A percentile compares a stretch with the other conserved stretches of the same genome.
Conservation (phyloP, 64 coral and sea anemone species). For the Actinia tenebrosa region DNA sequence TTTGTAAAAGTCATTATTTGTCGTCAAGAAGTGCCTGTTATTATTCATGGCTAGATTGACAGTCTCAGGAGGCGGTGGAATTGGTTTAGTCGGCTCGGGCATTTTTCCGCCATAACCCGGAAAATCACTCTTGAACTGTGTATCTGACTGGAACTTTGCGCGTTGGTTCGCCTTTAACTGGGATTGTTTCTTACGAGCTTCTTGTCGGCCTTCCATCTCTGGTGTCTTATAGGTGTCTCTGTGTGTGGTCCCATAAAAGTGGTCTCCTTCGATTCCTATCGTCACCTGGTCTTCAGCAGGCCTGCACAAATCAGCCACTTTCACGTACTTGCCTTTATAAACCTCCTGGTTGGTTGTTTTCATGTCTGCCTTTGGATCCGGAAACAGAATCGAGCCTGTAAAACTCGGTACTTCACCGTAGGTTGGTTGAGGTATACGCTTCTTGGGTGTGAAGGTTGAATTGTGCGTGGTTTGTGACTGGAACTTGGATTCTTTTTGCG, state of each 20-base stretch:
- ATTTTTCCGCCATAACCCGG: constrained; percentile 83
- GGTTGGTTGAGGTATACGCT: constrained; percentile 43
- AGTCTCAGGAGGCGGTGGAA: constrained; percentile 79
- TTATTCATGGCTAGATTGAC: constrained; percentile 84
- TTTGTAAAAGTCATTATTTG: constrained; percentile 78
- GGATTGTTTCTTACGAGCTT: constrained; percentile 43
- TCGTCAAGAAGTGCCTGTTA: constrained; percentile 69
- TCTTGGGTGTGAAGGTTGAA: constrained; percentile 66
- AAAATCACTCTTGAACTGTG: constrained; percentile 91
- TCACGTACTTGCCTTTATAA: constrained; percentile 84
- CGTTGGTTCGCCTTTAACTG: constrained; percentile 55
- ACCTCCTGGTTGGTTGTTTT: constrained; percentile 92
- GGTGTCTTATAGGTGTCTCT: constrained; percentile 66
- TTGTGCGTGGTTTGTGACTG: constrained; percentile 82
- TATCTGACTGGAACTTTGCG: constrained; percentile 77
- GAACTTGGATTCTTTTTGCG: constrained; percentile 59
- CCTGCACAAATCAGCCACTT: constrained; percentile 41
- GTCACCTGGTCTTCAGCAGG: constrained; percentile 49
- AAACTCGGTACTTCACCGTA: constrained; percentile 81
- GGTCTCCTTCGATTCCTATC: constrained; percentile 86
- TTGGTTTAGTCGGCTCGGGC: constrained; percentile 70
- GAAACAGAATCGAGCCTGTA: constrained; percentile 86
- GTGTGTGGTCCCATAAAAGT: constrained; percentile 67
- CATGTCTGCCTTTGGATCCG: constrained; percentile 43
- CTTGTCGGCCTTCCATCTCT: constrained; percentile 51